Evolutionary conservation across 2,888 invertebrate species (phyloP).

Genomic region (Scaptomyza tumidula): DNA sequence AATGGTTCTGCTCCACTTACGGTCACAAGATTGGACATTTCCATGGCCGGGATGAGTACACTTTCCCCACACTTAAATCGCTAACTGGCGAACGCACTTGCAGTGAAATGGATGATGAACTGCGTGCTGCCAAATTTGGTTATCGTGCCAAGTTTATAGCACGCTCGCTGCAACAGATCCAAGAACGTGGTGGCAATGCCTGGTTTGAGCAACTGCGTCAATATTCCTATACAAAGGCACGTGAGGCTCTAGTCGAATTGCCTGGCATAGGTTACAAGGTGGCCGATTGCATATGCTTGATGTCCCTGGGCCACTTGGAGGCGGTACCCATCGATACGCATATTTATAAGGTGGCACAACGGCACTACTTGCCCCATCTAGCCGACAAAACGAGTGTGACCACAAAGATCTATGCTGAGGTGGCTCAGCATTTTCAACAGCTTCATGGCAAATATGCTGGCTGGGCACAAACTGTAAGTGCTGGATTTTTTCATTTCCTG

Average conservation of each 20-base stretch:
- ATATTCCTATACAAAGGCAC: conserved; percentile 90
- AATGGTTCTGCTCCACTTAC: conserved; percentile 92
- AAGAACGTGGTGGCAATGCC: conserved; percentile 88
- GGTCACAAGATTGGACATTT: conserved; percentile 90
- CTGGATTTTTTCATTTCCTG: neutral
- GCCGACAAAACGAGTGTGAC: conserved; percentile 90
- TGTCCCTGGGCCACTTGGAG: conserved; percentile 95
- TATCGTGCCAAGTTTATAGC: conserved; percentile 95
- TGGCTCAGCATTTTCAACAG: conserved; percentile 91
- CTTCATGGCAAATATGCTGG: conserved; percentile 95
- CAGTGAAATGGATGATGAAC: conserved; percentile 88
- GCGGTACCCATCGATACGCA: conserved; percentile 98
- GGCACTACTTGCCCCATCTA: conserved; percentile 92
- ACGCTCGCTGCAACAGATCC: conserved; percentile 89
- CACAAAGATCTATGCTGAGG: conserved; percentile 92
- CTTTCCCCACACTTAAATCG: conserved; percentile 91
- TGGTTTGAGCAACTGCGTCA: conserved; percentile 91
- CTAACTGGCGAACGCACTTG: conserved; percentile 80
- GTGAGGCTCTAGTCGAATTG: conserved; percentile 89
- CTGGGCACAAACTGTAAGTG: conserved; percentile 96
- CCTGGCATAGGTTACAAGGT: conserved; percentile 98
- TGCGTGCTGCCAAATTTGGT: conserved; percentile 92
- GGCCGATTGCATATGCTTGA: conserved; percentile 98
- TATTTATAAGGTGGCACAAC: conserved; percentile 94
- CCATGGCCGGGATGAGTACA: conserved; percentile 89